A percentile compares a stretch with the other conserved stretches of the same genome.
Conservation (phyloP, 2,888 invertebrate genomes). For the Hydrotaea diabolus region DNA sequence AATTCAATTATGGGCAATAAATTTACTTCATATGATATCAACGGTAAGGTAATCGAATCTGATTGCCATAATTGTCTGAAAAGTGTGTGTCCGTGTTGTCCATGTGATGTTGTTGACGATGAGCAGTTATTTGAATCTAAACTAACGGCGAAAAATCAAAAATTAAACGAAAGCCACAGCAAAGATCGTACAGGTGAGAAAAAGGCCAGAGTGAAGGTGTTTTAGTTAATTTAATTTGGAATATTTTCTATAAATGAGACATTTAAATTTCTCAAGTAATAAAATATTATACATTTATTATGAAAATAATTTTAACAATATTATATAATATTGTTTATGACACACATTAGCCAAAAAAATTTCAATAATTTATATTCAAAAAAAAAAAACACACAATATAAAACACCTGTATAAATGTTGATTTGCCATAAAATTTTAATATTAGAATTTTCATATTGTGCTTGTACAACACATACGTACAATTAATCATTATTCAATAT, state of each 20-base stretch:
- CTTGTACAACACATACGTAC: not conserved
- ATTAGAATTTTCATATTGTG: not conserved
- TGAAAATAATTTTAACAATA: not conserved
- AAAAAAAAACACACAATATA: not conserved
- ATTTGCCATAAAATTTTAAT: not conserved
- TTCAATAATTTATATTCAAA: not conserved
- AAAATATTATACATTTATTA: no score
- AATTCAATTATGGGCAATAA: constrained; percentile 13
- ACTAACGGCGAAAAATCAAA: constrained; percentile 4
- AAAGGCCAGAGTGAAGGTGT: not conserved
- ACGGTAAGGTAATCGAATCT: constrained; percentile 1
- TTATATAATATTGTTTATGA: not conserved
- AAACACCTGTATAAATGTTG: constrained; percentile 14
- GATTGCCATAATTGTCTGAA: constrained; percentile 50
- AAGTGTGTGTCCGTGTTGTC: not conserved
- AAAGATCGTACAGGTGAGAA: not conserved
- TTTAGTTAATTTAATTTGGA: not conserved
- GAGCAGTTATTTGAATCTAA: not conserved
- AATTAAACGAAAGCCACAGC: not conserved
- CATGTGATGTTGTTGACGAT: not conserved
- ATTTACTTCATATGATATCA: constrained; percentile 7
- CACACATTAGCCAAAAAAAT: not conserved
- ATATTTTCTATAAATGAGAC: no score
- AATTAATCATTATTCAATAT: not conserved
- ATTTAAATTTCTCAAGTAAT: no score